Conservation (phyloP, 2,113 vertebrate genomes). For the Desmodus rotundus region DNA sequence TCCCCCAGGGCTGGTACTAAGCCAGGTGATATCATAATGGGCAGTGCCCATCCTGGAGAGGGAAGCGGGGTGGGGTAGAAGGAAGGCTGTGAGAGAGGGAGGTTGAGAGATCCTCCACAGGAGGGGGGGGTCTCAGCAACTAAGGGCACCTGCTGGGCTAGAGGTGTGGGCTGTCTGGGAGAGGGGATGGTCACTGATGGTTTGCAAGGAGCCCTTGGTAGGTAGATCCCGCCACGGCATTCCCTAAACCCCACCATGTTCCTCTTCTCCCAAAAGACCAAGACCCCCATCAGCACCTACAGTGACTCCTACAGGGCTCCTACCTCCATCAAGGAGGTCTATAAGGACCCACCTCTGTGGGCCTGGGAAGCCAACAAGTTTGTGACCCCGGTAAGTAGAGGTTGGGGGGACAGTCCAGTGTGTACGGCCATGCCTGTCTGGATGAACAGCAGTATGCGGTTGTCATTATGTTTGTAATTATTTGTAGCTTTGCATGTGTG, state of each 20-base stretch:
- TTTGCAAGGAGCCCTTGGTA: conserved; percentile 33
- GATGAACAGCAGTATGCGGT: background rate
- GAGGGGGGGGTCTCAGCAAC: conserved; percentile 5
- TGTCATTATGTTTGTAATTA: conserved; percentile 13
- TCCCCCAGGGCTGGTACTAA: background rate
- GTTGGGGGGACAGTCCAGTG: background rate
- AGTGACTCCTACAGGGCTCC: conserved; percentile 64
- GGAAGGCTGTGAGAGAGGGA: background rate
- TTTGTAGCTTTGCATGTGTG: background rate
- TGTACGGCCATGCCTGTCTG: background rate
- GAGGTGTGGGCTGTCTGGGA: background rate
- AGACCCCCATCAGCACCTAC: conserved; percentile 77
- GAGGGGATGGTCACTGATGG: conserved; percentile 33
- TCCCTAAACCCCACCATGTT: conserved; percentile 60
- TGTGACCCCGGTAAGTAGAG: conserved; percentile 69
- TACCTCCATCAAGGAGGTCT: conserved; percentile 55
- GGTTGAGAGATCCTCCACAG: conserved; percentile 18
- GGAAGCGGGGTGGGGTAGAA: conserved; percentile 28
- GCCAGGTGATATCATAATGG: conserved; percentile 74
- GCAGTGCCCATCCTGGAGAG: background rate
- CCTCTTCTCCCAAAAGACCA: conserved; percentile 68
- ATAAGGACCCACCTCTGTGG: background rate
- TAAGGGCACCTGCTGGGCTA: background rate
- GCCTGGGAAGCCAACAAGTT: conserved; percentile 73
- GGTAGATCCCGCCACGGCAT: background rate